Conservation (phyloP, 2,113 vertebrate genomes). For the Pseudonaja textilis region DNA sequence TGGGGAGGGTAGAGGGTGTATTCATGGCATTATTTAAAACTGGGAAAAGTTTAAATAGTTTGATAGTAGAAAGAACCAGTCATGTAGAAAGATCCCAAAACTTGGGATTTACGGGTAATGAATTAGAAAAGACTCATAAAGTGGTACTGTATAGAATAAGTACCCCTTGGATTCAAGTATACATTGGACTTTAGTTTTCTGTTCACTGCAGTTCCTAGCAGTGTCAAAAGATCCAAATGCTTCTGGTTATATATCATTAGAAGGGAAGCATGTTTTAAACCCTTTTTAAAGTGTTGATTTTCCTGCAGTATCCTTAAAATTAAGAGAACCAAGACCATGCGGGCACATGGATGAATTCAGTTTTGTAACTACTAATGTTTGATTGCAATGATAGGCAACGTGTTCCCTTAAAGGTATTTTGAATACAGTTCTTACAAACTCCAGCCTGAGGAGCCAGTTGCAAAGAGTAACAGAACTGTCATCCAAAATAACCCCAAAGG, state of each 20-base stretch:
- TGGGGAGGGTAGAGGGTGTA: neutral
- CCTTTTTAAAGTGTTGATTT: neutral
- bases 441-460: neutral
- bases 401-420: neutral
- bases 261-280: neutral
- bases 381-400: neutral
- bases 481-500: neutral
- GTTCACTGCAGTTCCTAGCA: neutral
- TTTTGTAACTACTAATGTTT: neutral
- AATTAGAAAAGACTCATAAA: neutral
- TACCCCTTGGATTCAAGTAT: neutral
- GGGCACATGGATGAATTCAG: neutral
- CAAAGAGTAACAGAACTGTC: neutral
- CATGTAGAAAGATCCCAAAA: neutral
- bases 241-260: neutral
- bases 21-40: neutral
- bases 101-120: neutral
- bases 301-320: neutral
- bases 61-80: neutral
- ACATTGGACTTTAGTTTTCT: neutral
- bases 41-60: neutral
- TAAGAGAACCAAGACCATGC: neutral
- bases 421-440: neutral
- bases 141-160: neutral
- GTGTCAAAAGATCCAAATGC: neutral